These are phyloP conservation scores for Spea multiplicata DNA, from an alignment of 2,113 vertebrate genomes.

Conservation along the genomic window DNA sequence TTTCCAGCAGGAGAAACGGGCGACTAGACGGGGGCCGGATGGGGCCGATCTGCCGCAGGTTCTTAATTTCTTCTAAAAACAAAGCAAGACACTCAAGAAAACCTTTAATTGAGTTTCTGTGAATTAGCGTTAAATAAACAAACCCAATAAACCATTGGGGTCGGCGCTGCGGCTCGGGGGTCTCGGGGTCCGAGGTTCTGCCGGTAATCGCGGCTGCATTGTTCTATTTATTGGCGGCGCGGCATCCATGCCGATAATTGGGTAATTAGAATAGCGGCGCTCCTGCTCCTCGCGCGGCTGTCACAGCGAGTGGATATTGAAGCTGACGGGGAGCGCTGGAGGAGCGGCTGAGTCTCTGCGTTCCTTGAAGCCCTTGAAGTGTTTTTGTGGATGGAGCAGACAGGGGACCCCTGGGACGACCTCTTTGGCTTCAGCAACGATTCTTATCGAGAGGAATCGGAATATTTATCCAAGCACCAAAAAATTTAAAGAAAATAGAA, in stretches of 20 bases:
- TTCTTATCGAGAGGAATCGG: conserved; percentile 17
- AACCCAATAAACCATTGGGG: background rate
- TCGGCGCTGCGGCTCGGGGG: background rate
- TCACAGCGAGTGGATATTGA: conserved; percentile 24
- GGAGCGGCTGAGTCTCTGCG: conserved; percentile 6
- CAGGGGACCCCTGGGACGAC: conserved; percentile 35
- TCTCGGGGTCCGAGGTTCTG: background rate
- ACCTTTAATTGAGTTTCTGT: background rate
- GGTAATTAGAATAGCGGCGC: conserved; percentile 35
- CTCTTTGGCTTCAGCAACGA: conserved; percentile 20
- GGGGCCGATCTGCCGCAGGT: no score
- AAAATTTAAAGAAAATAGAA: conserved; percentile 5
- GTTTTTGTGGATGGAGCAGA: background rate
- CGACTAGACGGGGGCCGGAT: no score
- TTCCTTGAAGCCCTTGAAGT: conserved; percentile 29
- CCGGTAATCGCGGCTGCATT: background rate
- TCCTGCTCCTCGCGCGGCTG: conserved; percentile 21
- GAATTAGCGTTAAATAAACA: background rate
- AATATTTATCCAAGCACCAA: conserved; percentile 8
- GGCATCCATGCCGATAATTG: conserved; percentile 14
- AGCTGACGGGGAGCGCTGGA: conserved; percentile 27
- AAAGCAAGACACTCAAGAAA: conserved; percentile 28
- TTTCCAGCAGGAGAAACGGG: no score
- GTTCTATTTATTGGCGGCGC: background rate
- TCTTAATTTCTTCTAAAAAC: conserved; percentile 50